A percentile compares a stretch with the other conserved stretches of the same genome.
phyloP scores from a whole-genome alignment of 2,888 invertebrate genomes.

The Hirtodrosophila histrioides region DNA sequence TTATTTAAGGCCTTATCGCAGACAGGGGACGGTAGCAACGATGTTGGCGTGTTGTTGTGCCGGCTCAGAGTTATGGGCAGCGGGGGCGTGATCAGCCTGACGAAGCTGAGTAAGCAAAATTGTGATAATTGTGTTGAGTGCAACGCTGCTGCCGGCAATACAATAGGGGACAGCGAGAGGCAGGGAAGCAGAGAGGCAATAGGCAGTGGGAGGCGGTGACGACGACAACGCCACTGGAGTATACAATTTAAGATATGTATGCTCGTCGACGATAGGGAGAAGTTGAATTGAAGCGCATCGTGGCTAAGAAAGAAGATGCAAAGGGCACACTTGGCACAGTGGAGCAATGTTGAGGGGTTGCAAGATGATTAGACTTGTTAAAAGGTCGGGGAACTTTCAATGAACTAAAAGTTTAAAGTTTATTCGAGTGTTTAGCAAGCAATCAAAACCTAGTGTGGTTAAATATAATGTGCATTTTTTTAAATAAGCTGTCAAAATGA shows the following conservation, averaged over 20 bases:
- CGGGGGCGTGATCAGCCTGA: slow-evolving; percentile 61
- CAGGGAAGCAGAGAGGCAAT: slow-evolving; percentile 3
- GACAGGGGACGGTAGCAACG: slow-evolving; percentile 46
- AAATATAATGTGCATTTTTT: no score
- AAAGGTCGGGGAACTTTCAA: no score
- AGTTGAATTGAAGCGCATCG: slow-evolving; percentile 69
- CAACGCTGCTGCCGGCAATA: slow-evolving; percentile 38
- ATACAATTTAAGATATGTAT: slow-evolving; percentile 65
- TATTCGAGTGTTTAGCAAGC: no score
- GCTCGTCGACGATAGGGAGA: slow-evolving; percentile 27
- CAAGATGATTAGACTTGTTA: not conserved
- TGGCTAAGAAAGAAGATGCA: slow-evolving; percentile 60
- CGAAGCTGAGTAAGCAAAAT: slow-evolving; percentile 78
- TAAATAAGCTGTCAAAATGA: no score
- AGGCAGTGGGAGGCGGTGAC: slow-evolving; percentile 5
- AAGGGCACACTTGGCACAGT: slow-evolving; percentile 61
- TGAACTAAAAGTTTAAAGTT: not conserved
- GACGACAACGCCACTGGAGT: slow-evolving; percentile 50
- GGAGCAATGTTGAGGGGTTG: slow-evolving; percentile 19
- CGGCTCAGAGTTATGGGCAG: slow-evolving; percentile 57
- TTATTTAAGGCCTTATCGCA: slow-evolving; percentile 75
- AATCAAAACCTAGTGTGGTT: no score
- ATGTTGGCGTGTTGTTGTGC: slow-evolving; percentile 48
- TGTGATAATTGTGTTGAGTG: slow-evolving; percentile 79
- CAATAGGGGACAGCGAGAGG: slow-evolving; percentile 23